Evolutionary conservation across 2,113 vertebrate genomes (phyloP).

Genomic region (Cephalopholis sonnerati): DNA sequence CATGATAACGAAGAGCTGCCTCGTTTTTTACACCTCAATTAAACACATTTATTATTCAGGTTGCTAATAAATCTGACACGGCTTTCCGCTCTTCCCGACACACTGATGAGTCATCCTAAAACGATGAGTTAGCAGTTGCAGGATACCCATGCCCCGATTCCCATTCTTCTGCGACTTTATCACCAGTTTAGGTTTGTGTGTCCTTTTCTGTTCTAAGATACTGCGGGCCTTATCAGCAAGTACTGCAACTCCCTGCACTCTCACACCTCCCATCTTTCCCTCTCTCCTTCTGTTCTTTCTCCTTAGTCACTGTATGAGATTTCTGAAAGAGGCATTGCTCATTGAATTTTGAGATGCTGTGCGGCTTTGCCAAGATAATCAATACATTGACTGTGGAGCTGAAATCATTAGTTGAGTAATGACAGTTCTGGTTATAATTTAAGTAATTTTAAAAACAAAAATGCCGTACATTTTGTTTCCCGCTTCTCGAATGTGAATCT

Average conservation of each 20-base stretch:
- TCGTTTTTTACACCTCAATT: not conserved
- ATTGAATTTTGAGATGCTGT: not conserved
- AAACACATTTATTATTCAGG: not conserved
- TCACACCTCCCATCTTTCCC: slow-evolving; percentile 20
- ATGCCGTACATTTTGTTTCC: not conserved
- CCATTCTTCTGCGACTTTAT: slow-evolving; percentile 60
- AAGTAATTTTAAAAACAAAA: not conserved
- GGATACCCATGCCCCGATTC: slow-evolving; percentile 25
- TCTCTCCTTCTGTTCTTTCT: slow-evolving; percentile 24
- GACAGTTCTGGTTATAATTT: not conserved
- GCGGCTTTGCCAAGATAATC: not conserved
- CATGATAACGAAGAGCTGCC: not conserved
- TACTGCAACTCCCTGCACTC: slow-evolving; percentile 38
- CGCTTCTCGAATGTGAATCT: not conserved
- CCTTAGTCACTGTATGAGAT: slow-evolving; percentile 35
- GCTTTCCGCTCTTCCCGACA: not conserved
- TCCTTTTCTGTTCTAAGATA: slow-evolving; percentile 66
- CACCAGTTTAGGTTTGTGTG: slow-evolving; percentile 74
- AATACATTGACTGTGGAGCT: not conserved
- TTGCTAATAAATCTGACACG: not conserved
- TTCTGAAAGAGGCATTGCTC: slow-evolving; percentile 25
- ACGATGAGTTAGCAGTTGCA: slow-evolving; percentile 26
- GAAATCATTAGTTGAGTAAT: not conserved
- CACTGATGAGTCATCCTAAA: slow-evolving; percentile 19
- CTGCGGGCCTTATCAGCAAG: slow-evolving; percentile 58